These are phyloP conservation scores for Coreius guichenoti DNA, from an alignment of 2,797 vertebrate genomes.

Conservation along the genomic window DNA sequence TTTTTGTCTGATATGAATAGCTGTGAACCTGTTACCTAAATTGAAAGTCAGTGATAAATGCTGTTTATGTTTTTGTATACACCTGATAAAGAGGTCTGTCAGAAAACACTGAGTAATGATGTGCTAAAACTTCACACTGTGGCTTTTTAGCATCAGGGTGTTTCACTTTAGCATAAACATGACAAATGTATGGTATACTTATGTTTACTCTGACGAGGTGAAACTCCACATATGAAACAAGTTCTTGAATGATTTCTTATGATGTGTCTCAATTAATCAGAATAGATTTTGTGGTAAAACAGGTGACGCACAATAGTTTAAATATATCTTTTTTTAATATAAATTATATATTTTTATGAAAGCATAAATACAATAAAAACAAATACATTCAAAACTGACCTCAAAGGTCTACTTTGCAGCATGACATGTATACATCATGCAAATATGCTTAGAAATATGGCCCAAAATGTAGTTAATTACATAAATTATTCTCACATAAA, in stretches of 20 bases:
- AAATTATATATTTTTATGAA: neutral
- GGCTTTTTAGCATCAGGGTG: neutral
- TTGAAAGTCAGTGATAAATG: conserved; percentile 23
- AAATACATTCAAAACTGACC: conserved; percentile 33
- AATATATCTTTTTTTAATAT: conserved; percentile 18
- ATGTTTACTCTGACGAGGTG: neutral
- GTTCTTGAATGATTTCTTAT: neutral
- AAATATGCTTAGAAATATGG: conserved; percentile 52
- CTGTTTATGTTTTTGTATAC: conserved; percentile 8
- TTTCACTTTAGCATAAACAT: conserved; percentile 16
- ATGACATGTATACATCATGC: conserved; percentile 42
- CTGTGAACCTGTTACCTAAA: neutral
- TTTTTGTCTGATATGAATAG: conserved; percentile 10
- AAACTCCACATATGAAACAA: conserved; percentile 11
- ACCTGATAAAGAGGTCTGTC: neutral
- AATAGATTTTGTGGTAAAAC: neutral
- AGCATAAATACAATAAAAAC: conserved; percentile 12
- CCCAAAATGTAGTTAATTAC: conserved; percentile 29
- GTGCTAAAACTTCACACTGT: neutral
- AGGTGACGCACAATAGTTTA: neutral
- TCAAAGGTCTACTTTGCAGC: conserved; percentile 54
- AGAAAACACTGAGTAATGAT: neutral
- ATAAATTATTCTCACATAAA: conserved; percentile 53
- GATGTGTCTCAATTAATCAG: neutral
- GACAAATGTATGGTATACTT: neutral